Evolutionary conservation across 2,888 invertebrate genomes (phyloP).

Genomic region (Cepaea hortensis): DNA sequence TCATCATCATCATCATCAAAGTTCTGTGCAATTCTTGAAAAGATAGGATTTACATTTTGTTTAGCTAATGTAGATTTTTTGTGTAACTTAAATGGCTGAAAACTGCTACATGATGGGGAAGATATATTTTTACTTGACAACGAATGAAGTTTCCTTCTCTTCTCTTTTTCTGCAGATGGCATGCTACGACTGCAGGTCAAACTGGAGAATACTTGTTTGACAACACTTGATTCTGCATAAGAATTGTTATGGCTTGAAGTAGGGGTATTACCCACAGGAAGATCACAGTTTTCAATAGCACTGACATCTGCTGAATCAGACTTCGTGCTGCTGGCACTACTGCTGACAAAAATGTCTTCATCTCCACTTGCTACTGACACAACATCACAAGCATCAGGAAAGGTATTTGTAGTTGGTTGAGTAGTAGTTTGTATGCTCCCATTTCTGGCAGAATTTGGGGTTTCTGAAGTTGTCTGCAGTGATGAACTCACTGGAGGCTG

Average conservation of each 20-base stretch:
- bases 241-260: background rate
- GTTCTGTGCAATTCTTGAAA: constrained; percentile 29
- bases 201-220: background rate
- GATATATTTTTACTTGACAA: background rate
- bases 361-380: constrained; percentile 41
- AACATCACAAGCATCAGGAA: constrained; percentile 15
- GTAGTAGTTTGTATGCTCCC: background rate
- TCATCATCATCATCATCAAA: constrained; percentile 43
- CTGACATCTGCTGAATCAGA: constrained; percentile 36
- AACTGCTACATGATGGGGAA: constrained; percentile 11
- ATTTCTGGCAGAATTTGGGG: background rate
- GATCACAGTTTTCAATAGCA: constrained; percentile 29
- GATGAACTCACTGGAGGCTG: background rate
- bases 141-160: background rate
- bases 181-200: background rate
- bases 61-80: constrained; percentile 19
- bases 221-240: background rate
- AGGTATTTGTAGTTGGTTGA: background rate
- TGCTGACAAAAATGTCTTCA: constrained; percentile 44
- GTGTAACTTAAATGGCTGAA: constrained; percentile 36
- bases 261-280: background rate
- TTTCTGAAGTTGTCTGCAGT: background rate
- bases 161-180: background rate
- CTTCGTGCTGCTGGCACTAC: constrained; percentile 36
- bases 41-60: constrained; percentile 28